Base-by-base conservation (phyloP, 2,113 vertebrate genomes). In the Redunca redunca region DNA sequence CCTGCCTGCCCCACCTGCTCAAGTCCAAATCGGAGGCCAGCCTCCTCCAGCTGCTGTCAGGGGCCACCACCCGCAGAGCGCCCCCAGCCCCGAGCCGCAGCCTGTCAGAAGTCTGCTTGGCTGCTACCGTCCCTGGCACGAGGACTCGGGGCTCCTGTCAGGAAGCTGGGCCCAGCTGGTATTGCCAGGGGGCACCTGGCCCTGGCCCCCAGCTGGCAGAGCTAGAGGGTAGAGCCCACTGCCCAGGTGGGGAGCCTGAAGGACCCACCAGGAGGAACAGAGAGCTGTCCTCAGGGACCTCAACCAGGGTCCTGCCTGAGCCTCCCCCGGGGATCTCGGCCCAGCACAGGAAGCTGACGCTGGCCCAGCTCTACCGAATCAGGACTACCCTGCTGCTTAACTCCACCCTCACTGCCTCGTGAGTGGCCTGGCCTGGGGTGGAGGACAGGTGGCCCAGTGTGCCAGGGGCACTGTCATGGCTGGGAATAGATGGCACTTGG, bases 321-420 rank as follows among this genome's bases (percentile, higher is more conserved):
- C 87, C 46, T 33, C 30, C 98, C 97, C 0, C 98, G 84, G 97
- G 98, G 55, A 50, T 85, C 97, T 97, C 98, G 0, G 98, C 98
- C 0, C 99, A 99, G 98, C 99, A 99, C 98, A 99, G 99, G 98
- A 99, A 99, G 98, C 99, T 99, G 98, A 99, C 99, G 0, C 97
- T 99, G 78, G 99, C 99, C 0, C 99, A 99, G 98, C 99, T 99
- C 40, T 99, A 99, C 98, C 98, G 99, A 82, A 99, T 99, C 98
- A 99, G 99, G 95, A 99, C 99, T 98, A 99, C 99, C 3, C 97
- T 99, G 91, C 99, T 99, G 98, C 99, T 99, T 88, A 99, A 99
- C 99, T 99, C 99, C 98, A 99, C 99, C 0, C 99, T 99, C 96
- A 99, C 99, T 0, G 99, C 99, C 97, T 99, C 99, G 99, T 99